phyloP scores from a whole-genome alignment of 2,113 vertebrate species.

The Terrapene triunguis region DNA sequence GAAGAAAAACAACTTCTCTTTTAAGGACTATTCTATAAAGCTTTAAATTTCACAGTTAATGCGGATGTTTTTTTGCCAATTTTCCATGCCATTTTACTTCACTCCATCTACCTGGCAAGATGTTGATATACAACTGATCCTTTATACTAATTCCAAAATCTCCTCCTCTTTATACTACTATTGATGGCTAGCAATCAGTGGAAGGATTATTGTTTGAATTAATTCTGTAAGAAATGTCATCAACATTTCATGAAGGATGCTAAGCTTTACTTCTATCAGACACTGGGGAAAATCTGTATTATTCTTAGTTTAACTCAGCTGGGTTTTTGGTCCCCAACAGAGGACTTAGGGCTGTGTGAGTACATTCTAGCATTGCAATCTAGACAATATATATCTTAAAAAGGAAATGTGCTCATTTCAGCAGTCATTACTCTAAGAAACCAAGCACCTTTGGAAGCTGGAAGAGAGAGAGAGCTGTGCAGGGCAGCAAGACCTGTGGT shows the following conservation, averaged over 20 bases:
- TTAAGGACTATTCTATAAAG: constrained; percentile 29
- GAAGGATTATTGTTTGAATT: constrained; percentile 31
- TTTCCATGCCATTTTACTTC: neutral
- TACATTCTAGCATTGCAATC: neutral
- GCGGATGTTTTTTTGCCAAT: neutral
- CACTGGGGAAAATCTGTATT: neutral
- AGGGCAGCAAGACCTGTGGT: neutral
- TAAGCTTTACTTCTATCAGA: neutral
- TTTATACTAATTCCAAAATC: constrained; percentile 25
- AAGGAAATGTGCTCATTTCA: neutral
- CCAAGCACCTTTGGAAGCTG: neutral
- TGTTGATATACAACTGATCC: neutral
- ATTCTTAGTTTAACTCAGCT: neutral
- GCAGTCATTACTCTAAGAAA: neutral
- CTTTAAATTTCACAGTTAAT: constrained; percentile 39
- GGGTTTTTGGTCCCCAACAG: neutral
- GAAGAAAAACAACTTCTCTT: neutral
- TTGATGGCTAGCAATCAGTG: neutral
- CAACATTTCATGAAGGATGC: neutral
- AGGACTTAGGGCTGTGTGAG: neutral
- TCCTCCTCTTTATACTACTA: constrained; percentile 18
- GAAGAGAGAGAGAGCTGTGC: neutral
- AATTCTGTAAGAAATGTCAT: neutral
- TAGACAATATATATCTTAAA: neutral
- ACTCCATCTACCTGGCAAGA: constrained; percentile 33